Evolutionary conservation across 1,140 invertebrate genomes (phyloP), one percentile per base, ranked within the genome.

Genomic region (Philotrypesis tridentata): DNA sequence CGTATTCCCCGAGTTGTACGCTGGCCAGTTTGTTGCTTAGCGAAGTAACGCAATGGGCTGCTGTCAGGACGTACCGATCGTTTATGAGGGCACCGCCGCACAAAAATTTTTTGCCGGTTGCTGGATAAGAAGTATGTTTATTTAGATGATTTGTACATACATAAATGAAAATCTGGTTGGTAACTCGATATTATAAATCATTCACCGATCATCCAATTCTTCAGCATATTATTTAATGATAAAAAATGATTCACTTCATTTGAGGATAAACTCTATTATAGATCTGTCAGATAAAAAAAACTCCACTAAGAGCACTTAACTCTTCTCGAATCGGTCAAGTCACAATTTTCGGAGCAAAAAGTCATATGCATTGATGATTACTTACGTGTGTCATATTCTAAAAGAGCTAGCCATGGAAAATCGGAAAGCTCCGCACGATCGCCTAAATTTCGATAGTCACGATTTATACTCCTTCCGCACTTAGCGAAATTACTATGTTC

Each of bases 61-160:
- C 31, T 27, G 76, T 79, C 0, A 79, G 76, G 23, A 79, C 27
- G 40, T 70, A 31, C 1, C 5, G 37, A 23, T 79, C 65, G 29
- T 17, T 70, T 11, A 79, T 68, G 2, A 79, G 65, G 14, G 23
- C 40, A 6, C 76, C 76, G 17, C 76, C 76, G 25, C 75, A 73
- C 9, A 76, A 40, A 21, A 63, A 37, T 21, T 65, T 76, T 7
- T 76, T 65, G 2, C 29, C 48, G 21, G 33, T 11, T 0, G 29
- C 55, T 76, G 23, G 21, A n/a, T 61, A n/a, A 60, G 37, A 73
- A 2, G 6, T 27, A 14, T 70, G 31, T 17, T 27, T 11, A 33
- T 70, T 70, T n/a, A n/a, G n/a, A n/a, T n/a, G n/a, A n/a, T n/a
- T n/a, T n/a, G n/a, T n/a, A n/a, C n/a, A n/a, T n/a, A n/a, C n/a